These are phyloP conservation scores for Gymnocheta viridis DNA, from an alignment of 2,888 invertebrate species.

Conservation along the genomic window DNA sequence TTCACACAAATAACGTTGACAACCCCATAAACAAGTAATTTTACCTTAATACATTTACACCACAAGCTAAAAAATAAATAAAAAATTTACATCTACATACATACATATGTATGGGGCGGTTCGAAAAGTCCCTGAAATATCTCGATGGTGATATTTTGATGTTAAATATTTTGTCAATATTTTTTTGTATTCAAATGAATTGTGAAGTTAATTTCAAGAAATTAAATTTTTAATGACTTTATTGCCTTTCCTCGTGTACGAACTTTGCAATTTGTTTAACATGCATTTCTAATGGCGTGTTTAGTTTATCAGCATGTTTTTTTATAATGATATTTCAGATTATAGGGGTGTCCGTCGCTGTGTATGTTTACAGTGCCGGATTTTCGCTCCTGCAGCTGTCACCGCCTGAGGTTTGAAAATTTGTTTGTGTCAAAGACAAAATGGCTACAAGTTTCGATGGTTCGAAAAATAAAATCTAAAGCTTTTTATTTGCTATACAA, in stretches of 20 bases:
- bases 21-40: conserved; percentile 61
- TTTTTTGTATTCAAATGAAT: background rate
- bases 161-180: background rate
- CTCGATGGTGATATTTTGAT: too few relatives aligned
- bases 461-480: background rate
- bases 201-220: background rate
- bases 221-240: background rate
- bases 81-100: background rate
- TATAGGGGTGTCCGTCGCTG: background rate
- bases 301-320: conserved; percentile 39
- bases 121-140: background rate
- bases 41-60: conserved; percentile 38
- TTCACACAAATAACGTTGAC: conserved; percentile 48
- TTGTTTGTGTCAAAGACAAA: conserved; percentile 41
- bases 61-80: conserved; percentile 13
- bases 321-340: conserved; percentile 39
- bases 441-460: background rate
- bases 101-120: background rate
- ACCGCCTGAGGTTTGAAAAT: conserved; percentile 43
- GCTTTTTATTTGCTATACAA: background rate
- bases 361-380: background rate
- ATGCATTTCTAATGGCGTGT: conserved; percentile 32
- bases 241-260: background rate
- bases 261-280: conserved; percentile 42
- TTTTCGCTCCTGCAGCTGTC: conserved; percentile 9